Evolutionary conservation across 2,888 invertebrate species (phyloP), one percentile per base, ranked within the genome.

Genomic region (Sarcophaga variegata): DNA sequence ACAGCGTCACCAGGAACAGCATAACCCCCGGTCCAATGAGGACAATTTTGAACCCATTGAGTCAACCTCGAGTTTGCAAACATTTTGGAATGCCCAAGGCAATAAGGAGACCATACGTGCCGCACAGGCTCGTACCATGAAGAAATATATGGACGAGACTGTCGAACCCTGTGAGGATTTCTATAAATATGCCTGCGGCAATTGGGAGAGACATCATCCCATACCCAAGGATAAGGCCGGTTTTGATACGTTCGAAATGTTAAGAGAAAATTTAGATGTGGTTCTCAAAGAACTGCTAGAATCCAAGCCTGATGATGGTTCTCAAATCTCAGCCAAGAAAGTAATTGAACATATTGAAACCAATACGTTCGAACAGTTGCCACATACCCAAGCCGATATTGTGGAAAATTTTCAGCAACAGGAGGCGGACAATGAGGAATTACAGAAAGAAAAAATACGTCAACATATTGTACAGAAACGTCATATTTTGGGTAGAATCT

Each of bases 231-330:
- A 98, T 90, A 97, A 97, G 93, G 96, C 97, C 8, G 96, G 96
- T 91, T 98, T 97, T 93, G 98, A 98, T 90, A 98, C 97, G 0
- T 98, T 98, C 92, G 97, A 97, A 94, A 97, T 97, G 95, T 94
- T 98, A 8, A 95, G 97, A 89, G 97, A 98, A 94, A 97, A 97
- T 89, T 93, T 97, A 70, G 96, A 97, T 91, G 91, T 94, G 0
- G 95, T 96, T 1, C 92, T 97, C 66, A 95, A 94, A 90, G 95
- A 96, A 88, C 93, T 97, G 17, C 93, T 97, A 47, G 95, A 96
- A 89, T 94, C 95, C 17, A 85, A 89, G 22, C 72, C 60, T 2
- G 25, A 60, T 10, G 83, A 86, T 20, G 67, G 12, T 70, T n/a
- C 4, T 64, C 45, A 70, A 20, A 67, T 17, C 69, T 4, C 45